Percentiles rank a stretch among this genome's conserved stretches.
Conservation (phyloP, 2,113 vertebrate genomes). For the Empidonax traillii region DNA sequence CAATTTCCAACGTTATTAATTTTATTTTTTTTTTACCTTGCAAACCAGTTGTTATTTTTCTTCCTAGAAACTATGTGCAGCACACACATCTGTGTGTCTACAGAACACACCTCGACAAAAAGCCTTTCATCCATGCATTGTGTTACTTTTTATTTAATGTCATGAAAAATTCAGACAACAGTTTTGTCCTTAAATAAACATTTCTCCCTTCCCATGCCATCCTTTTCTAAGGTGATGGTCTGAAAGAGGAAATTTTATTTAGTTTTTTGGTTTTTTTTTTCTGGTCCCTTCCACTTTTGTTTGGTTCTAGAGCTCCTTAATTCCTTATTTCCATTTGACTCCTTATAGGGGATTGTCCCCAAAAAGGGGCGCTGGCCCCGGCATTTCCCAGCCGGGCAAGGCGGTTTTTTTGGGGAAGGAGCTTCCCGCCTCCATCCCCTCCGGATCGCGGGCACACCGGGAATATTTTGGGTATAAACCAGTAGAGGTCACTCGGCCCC, state of each 20-base stretch:
- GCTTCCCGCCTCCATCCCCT: fast-evolving
- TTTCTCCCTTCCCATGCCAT: not conserved
- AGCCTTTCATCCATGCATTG: conserved; percentile 35
- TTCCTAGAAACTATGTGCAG: conserved; percentile 12
- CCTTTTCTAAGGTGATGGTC: not conserved
- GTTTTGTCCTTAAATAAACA: conserved; percentile 25
- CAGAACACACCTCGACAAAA: conserved; percentile 65
- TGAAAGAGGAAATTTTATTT: conserved; percentile 58
- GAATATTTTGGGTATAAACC: not conserved
- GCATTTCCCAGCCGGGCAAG: not conserved
- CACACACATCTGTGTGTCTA: conserved; percentile 52
- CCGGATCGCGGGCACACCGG: fast-evolving
- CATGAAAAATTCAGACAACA: conserved; percentile 8
- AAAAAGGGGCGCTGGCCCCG: fast-evolving
- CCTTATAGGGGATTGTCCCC: not conserved
- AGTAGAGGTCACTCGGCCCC: conserved; percentile 21
- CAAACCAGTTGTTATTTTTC: conserved; percentile 36
- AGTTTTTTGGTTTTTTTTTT: conserved; percentile 68
- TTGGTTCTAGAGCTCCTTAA: not conserved
- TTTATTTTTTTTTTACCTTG: not conserved
- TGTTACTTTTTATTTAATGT: conserved; percentile 73
- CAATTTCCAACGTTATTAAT: not conserved
- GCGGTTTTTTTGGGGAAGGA: not conserved
- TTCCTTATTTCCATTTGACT: not conserved
- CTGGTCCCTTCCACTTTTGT: not conserved